Percentiles rank a stretch among this genome's conserved stretches.
Conservation (phyloP, 2,888 invertebrate species). For the Troilus luridus region DNA sequence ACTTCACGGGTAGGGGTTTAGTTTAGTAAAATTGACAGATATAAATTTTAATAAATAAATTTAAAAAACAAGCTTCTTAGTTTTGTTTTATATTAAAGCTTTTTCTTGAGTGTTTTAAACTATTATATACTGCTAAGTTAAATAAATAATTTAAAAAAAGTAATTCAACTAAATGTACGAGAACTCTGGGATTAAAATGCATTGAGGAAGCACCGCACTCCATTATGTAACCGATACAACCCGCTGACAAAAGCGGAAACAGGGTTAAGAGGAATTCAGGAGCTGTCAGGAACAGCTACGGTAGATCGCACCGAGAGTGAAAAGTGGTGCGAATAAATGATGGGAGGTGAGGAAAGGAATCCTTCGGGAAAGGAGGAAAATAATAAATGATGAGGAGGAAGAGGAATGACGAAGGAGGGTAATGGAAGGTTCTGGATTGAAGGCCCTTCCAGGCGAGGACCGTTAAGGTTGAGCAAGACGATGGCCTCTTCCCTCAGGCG, state of each 20-base stretch:
- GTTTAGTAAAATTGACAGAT: too few species aligned
- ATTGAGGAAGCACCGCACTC: not conserved
- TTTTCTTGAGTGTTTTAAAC: too few species aligned
- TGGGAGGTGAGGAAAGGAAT: conserved; percentile 5
- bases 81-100: too few species aligned
- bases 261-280: not conserved
- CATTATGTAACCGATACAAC: too few species aligned
- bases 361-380: conserved; percentile 41
- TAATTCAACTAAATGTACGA: not conserved
- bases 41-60: too few species aligned
- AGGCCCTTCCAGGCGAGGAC: not conserved
- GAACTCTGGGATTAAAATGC: not conserved
- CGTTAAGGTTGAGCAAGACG: conserved; percentile 41
- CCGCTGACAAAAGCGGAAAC: not conserved
- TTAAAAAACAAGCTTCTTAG: too few species aligned
- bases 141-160: too few species aligned
- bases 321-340: conserved; percentile 62
- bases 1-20: too few species aligned
- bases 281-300: conserved; percentile 47
- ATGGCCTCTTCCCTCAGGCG: not conserved
- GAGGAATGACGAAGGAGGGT: conserved; percentile 62
- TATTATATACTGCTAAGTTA: too few species aligned
- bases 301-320: conserved; percentile 54
- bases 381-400: conserved; percentile 49
- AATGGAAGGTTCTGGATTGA: conserved; percentile 63